Conservation (phyloP, 1,140 invertebrate genomes). For the Drosophila watanabei region DNA sequence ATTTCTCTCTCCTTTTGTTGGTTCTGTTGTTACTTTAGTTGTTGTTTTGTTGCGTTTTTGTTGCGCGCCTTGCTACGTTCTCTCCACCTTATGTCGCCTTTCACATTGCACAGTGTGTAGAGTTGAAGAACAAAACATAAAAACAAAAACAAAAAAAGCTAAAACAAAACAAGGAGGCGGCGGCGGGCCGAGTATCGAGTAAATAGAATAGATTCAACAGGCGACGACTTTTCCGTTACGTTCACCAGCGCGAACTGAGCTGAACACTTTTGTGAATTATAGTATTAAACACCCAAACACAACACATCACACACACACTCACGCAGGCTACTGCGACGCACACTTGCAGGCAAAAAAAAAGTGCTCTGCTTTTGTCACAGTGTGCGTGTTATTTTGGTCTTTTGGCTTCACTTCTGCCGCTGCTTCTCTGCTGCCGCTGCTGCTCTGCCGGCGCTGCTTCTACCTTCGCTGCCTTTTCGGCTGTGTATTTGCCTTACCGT, state of each 20-base stretch:
- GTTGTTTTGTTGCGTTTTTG: constrained; percentile 16
- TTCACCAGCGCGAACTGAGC: constrained; percentile 81
- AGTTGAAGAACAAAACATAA: constrained; percentile 34
- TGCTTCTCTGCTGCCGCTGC: neutral
- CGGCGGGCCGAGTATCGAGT: constrained; percentile 13
- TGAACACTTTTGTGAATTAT: constrained; percentile 79
- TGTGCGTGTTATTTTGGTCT: constrained; percentile 67
- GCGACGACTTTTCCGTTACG: constrained; percentile 77
- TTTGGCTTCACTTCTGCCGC: constrained; percentile 17
- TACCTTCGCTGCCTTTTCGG: constrained; percentile 3
- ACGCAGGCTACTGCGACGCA: constrained; percentile 1
- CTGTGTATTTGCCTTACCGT: constrained; percentile 6
- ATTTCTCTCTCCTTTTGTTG: constrained; percentile 12
- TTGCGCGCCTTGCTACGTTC: neutral
- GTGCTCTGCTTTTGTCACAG: constrained; percentile 37
- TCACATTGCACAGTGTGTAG: constrained; percentile 12
- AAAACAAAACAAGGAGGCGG: constrained; percentile 25
- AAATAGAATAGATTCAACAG: constrained; percentile 50
- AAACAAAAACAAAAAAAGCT: constrained; percentile 22
- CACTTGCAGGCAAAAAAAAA: constrained; percentile 2
- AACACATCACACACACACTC: constrained; percentile 6
- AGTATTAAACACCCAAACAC: constrained; percentile 65
- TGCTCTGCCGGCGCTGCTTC: neutral
- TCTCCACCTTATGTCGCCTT: constrained; percentile 7
- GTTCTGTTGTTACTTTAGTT: constrained; percentile 17